Evolutionary conservation across 2,113 vertebrate species (phyloP).

Genomic region (Oophaga pumilio): DNA sequence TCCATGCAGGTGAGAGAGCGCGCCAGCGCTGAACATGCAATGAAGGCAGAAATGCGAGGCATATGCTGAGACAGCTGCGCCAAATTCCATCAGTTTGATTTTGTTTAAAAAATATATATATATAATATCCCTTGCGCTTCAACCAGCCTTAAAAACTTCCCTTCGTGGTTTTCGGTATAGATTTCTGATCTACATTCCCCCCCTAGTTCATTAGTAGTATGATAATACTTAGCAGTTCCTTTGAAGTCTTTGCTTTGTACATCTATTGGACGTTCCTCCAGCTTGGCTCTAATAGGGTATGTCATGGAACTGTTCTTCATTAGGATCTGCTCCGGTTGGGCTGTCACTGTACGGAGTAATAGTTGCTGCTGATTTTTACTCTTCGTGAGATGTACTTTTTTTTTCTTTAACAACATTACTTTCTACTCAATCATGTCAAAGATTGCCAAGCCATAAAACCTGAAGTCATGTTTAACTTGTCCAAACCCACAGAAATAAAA

Average conservation of each 20-base stretch:
- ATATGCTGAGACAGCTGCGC: background rate
- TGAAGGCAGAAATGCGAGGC: background rate
- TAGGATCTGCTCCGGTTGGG: background rate
- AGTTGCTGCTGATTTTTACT: background rate
- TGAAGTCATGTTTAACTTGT: slow-evolving; percentile 9
- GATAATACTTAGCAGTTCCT: background rate
- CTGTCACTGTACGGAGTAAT: background rate
- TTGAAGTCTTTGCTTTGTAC: slow-evolving; percentile 9
- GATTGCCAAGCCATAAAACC: slow-evolving; percentile 21
- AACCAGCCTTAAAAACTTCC: background rate
- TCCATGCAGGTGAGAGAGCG: background rate
- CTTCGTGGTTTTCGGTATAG: background rate
- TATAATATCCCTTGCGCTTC: background rate
- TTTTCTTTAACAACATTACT: background rate
- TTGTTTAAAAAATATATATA: background rate
- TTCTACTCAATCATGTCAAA: slow-evolving; percentile 26
- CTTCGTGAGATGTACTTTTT: background rate
- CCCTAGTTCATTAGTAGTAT: slow-evolving; percentile 9
- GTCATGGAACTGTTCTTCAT: slow-evolving; percentile 12
- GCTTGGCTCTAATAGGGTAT: background rate
- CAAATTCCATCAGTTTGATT: background rate
- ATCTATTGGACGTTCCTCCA: background rate
- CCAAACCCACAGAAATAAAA: background rate
- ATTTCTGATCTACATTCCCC: background rate
- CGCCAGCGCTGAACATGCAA: background rate